These are phyloP conservation scores for Stenoptilia bipunctidactyla DNA, from an alignment of 2,888 invertebrate genomes.

Conservation along the genomic window DNA sequence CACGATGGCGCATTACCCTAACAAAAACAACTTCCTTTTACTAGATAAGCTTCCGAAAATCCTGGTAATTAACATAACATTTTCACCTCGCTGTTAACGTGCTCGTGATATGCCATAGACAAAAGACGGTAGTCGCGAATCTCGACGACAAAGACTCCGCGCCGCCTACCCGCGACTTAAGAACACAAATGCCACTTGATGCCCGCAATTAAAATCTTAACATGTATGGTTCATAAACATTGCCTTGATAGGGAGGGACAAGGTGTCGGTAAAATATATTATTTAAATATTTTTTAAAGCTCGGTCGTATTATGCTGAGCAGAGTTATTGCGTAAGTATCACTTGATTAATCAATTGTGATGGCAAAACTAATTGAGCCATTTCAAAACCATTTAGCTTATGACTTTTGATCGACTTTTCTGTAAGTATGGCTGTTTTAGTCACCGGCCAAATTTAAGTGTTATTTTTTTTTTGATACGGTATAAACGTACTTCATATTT, in stretches of 20 bases:
- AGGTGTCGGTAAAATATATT: not conserved
- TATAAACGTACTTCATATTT: too few species aligned
- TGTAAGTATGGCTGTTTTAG: too few species aligned
- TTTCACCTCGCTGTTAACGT: not conserved
- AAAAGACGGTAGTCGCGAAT: not conserved
- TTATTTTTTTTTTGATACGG: too few species aligned
- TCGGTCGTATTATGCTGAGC: too few species aligned
- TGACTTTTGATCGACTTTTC: too few species aligned
- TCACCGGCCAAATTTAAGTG: too few species aligned
- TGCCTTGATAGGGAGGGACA: conserved; percentile 28
- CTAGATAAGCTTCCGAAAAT: not conserved
- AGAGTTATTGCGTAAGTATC: too few species aligned
- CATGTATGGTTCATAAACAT: conserved; percentile 55
- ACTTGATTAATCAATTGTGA: too few species aligned
- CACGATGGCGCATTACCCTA: not conserved
- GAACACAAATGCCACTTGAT: conserved; percentile 52
- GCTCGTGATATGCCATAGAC: not conserved
- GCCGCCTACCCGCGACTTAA: conserved; percentile 22
- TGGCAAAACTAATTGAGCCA: too few species aligned
- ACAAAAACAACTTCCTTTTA: not conserved
- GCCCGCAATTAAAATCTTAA: conserved; percentile 66
- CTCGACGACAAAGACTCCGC: conserved; percentile 10
- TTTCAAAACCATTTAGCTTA: too few species aligned
- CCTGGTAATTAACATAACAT: not conserved
- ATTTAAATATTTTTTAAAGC: too few species aligned